phyloP scores from a whole-genome alignment of 2,113 vertebrate genomes.

The Dromiciops gliroides region DNA sequence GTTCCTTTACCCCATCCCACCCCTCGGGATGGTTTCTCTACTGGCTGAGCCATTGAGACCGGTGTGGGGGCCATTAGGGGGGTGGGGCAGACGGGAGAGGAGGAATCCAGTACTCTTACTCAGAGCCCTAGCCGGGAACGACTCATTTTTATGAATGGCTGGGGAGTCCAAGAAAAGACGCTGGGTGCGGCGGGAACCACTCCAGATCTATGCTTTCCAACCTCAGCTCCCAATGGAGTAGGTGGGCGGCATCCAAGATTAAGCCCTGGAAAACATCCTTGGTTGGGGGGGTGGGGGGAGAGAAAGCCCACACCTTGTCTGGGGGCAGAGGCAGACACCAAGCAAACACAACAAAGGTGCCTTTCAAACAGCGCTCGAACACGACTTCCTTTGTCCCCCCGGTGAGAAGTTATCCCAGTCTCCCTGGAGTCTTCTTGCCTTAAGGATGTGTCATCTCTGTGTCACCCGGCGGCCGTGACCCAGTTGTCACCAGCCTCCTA shows the following conservation, averaged over 20 bases:
- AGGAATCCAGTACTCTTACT: not conserved
- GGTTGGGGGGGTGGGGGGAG: too few relatives aligned
- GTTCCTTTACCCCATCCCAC: not conserved
- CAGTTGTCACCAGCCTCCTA: not conserved
- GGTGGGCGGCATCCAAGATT: not conserved
- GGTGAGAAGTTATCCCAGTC: constrained; percentile 13
- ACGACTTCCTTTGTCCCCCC: constrained; percentile 22
- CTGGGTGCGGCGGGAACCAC: not conserved
- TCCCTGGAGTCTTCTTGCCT: not conserved
- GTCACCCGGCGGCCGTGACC: not conserved
- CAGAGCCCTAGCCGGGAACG: not conserved
- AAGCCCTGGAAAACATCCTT: constrained; percentile 8
- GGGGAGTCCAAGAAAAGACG: not conserved
- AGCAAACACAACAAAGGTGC: not conserved
- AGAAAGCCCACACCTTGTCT: not conserved
- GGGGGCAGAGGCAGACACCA: not conserved
- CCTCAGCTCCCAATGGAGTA: not conserved
- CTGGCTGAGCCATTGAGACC: not conserved
- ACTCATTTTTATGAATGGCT: not conserved
- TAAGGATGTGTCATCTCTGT: not conserved
- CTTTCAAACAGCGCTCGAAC: not conserved
- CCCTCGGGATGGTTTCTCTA: not conserved
- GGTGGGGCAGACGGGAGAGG: not conserved
- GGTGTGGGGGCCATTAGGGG: not conserved
- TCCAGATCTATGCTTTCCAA: not conserved